phyloP scores from a whole-genome alignment of 2,113 vertebrate genomes.

The Pyxicephalus adspersus region DNA sequence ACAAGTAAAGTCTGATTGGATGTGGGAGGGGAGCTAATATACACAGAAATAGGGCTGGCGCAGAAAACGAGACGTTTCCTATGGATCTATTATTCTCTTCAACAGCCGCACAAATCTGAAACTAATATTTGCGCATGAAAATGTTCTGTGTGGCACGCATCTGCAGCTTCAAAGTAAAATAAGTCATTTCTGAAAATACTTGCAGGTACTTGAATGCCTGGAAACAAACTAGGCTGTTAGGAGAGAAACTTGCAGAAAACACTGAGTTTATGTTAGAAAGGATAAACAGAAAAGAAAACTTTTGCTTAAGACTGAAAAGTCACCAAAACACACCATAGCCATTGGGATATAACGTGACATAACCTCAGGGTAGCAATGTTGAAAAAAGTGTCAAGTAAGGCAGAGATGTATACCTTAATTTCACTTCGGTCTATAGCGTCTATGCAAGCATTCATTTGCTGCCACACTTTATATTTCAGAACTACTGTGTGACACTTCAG shows the following conservation, averaged over 20 bases:
- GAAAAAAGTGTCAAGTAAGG: too few species aligned
- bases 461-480: too few species aligned
- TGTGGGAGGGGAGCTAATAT: slow-evolving; percentile 24
- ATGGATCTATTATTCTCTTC: slow-evolving; percentile 45
- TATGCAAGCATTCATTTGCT: too few species aligned
- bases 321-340: too few species aligned
- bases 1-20: slow-evolving; percentile 40
- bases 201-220: background rate
- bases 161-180: slow-evolving; percentile 24
- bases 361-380: too few species aligned
- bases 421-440: too few species aligned
- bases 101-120: slow-evolving; percentile 51
- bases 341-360: too few species aligned
- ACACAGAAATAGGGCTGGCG: slow-evolving; percentile 24
- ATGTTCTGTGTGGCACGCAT: slow-evolving; percentile 22
- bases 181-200: slow-evolving; percentile 12
- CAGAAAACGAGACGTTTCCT: slow-evolving; percentile 41
- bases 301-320: too few species aligned
- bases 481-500: too few species aligned
- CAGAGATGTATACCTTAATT: too few species aligned
- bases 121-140: slow-evolving; percentile 47
- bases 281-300: too few species aligned
- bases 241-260: background rate
- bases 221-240: background rate
- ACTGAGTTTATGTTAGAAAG: too few species aligned